phyloP scores from a whole-genome alignment of 1,140 invertebrate species.

The Dreissena rostriformis region DNA sequence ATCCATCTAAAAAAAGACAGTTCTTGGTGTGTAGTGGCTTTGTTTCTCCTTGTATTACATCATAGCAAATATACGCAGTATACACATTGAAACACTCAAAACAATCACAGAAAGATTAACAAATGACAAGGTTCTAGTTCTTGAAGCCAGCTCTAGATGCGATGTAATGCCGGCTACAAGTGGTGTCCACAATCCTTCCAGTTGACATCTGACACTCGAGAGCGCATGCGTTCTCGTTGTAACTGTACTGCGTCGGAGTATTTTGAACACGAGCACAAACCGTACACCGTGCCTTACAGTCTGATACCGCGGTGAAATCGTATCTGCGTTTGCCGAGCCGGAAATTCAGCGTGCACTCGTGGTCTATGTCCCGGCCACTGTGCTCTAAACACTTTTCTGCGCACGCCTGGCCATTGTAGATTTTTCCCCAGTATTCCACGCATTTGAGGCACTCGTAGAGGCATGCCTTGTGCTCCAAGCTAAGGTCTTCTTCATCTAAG shows the following conservation, averaged over 20 bases:
- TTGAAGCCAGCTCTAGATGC: neutral
- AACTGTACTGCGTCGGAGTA: neutral
- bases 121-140: neutral
- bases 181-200: neutral
- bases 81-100: too few species aligned
- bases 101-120: too few species aligned
- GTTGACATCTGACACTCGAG: neutral
- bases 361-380: neutral
- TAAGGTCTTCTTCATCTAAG: neutral
- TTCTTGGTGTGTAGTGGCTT: too few species aligned
- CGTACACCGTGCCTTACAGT: neutral
- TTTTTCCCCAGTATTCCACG: neutral
- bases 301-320: neutral
- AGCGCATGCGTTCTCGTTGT: neutral
- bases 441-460: neutral
- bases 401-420: conserved; percentile 4
- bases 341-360: neutral
- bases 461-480: neutral
- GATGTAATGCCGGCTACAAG: neutral
- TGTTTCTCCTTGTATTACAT: too few species aligned
- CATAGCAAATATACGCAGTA: too few species aligned
- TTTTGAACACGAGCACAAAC: neutral
- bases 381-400: neutral
- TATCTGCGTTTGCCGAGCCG: neutral
- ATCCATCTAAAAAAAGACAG: too few species aligned